Evolutionary conservation across 1,140 invertebrate genomes (phyloP).

Genomic region (Tachypleus tridentatus): DNA sequence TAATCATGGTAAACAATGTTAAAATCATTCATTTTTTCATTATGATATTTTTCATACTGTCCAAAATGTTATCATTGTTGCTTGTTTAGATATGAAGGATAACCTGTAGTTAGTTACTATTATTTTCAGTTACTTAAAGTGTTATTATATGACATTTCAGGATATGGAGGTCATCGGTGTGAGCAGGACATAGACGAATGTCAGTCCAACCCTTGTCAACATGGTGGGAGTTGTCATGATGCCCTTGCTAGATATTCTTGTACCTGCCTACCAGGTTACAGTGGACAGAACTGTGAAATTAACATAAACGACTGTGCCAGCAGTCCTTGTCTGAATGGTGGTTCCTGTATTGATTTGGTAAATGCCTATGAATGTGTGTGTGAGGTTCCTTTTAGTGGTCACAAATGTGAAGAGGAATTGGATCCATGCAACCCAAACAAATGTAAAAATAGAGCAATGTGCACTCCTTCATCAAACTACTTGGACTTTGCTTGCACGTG

Average conservation of each 20-base stretch:
- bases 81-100: too few relatives aligned
- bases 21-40: too few relatives aligned
- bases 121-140: too few relatives aligned
- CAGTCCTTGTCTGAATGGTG: slow-evolving; percentile 67
- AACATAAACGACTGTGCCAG: slow-evolving; percentile 83
- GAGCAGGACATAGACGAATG: slow-evolving; percentile 70
- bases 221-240: slow-evolving; percentile 59
- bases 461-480: slow-evolving; percentile 76
- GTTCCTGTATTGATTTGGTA: slow-evolving; percentile 73
- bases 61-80: too few relatives aligned
- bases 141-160: slow-evolving; percentile 38
- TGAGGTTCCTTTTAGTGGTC: slow-evolving; percentile 31
- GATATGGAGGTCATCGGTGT: slow-evolving; percentile 46
- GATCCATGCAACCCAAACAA: slow-evolving; percentile 68
- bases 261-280: slow-evolving; percentile 76
- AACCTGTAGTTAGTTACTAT: too few relatives aligned
- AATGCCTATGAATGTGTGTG: slow-evolving; percentile 23
- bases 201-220: slow-evolving; percentile 61
- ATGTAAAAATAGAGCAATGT: slow-evolving; percentile 73
- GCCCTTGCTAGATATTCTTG: slow-evolving; percentile 79
- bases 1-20: too few relatives aligned
- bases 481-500: slow-evolving; percentile 81
- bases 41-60: too few relatives aligned
- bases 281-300: slow-evolving; percentile 76
- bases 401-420: slow-evolving; percentile 17